Evolutionary conservation across 2,113 vertebrate genomes (phyloP).

Genomic region (Regulus satrapa): DNA sequence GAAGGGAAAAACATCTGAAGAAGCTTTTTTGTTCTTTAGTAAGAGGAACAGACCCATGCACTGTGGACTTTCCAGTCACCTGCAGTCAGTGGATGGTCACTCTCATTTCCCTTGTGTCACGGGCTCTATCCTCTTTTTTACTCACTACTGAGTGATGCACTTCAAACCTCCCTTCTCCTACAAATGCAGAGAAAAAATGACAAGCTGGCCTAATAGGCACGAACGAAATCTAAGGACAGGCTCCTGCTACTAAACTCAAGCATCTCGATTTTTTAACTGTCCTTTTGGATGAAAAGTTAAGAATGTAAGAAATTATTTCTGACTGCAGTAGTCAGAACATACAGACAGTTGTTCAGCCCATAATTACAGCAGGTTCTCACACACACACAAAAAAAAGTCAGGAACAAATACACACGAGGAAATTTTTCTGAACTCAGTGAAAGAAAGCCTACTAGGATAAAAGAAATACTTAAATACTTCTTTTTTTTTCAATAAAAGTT

Average conservation of each 20-base stretch:
- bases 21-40: not conserved
- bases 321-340: not conserved
- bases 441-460: not conserved
- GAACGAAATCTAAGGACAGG: not conserved
- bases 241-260: not conserved
- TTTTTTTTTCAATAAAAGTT: not conserved
- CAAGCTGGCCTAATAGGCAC: not conserved
- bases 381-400: not conserved
- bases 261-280: not conserved
- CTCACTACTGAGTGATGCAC: not conserved
- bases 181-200: not conserved
- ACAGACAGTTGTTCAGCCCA: not conserved
- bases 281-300: not conserved
- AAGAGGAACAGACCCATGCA: not conserved
- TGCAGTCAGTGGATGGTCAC: not conserved
- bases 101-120: not conserved
- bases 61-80: not conserved
- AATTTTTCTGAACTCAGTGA: not conserved
- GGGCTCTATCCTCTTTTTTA: not conserved
- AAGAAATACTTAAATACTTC: too few species aligned
- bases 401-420: not conserved
- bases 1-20: not conserved
- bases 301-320: not conserved
- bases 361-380: not conserved
- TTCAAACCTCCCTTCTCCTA: not conserved